These are phyloP conservation scores for Lamellibrachia luymesi DNA, from an alignment of 1,140 invertebrate genomes.

Conservation along the genomic window DNA sequence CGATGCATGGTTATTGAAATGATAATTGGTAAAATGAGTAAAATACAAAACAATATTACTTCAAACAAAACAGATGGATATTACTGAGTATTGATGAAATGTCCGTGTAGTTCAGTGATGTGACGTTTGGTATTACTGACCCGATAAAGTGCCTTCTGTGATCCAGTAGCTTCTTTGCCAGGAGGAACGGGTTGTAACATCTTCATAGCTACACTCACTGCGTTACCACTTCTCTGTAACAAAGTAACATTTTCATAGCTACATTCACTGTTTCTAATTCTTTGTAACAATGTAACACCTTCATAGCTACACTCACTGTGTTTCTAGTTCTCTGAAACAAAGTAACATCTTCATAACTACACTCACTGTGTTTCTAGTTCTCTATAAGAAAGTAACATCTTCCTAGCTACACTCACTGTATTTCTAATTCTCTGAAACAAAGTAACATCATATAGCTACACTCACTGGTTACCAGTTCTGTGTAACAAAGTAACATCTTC, in stretches of 20 bases:
- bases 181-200: conserved; percentile 92
- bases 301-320: conserved; percentile 78
- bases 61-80: not conserved
- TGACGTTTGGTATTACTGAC: not conserved
- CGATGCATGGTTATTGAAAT: not conserved
- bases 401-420: conserved; percentile 78
- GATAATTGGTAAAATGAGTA: not conserved
- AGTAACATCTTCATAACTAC: too few relatives aligned
- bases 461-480: conserved; percentile 50
- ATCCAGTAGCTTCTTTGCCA: conserved; percentile 61
- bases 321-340: conserved; percentile 10
- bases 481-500: conserved; percentile 78
- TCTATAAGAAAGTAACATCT: conserved; percentile 96
- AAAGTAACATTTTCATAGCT: conserved; percentile 22
- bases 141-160: conserved; percentile 6
- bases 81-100: not conserved
- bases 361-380: not conserved
- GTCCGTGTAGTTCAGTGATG: not conserved
- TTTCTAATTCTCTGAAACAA: conserved; percentile 13
- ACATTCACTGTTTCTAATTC: too few relatives aligned
- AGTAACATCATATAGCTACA: conserved; percentile 78
- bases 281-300: conserved; percentile 74
- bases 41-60: not conserved
- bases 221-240: conserved; percentile 19
- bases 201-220: conserved; percentile 83